Evolutionary conservation across 2,888 invertebrate species (phyloP), one percentile per base, ranked within the genome.

Genomic region (Bimastos eiseni): DNA sequence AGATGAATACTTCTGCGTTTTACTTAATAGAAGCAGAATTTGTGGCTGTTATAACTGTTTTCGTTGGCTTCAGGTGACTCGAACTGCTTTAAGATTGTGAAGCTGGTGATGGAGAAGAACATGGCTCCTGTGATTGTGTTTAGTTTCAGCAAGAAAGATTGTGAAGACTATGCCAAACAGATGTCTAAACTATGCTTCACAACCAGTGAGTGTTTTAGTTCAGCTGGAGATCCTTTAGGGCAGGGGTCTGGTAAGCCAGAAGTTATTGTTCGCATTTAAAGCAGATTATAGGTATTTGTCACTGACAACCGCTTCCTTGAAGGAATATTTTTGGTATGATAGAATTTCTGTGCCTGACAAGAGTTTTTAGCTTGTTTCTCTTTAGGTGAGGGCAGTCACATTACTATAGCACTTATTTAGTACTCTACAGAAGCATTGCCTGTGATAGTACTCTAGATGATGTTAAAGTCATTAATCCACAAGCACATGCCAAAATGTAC

Each of bases 101-200:
- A 99, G 95, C 99, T 99, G 98, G 98, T 99, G 83, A 98, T 99
- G 98, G 99, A 99, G 94, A 96, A 98, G 38, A 98, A 98, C 95
- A 98, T 99, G 95, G 98, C 99, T 0, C 99, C 99, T 0, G 98
- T 99, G 6, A 99, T 99, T 93, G 98, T 99, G 91, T 99, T 99
- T 96, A 99, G 99, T 94, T 99, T 99, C 95, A 98, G 98, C 94
- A 98, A 99, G 94, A 99, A 98, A 94, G 99, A 99, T 93, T 99
- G 99, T 94, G 99, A 99, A 95, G 95, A 97, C 0, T 99, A 98
- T 95, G 99, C 99, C 0, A 97, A 98, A 96, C 98, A 98, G 95
- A 97, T 99, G 97, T 97, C 98, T 0, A 98, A 98, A 95, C 95
- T 99, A 93, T 99, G 99, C 95, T 98, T 99, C 94, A 99, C 99